These are phyloP conservation scores for Microctenopoma steveboyesi DNA, from an alignment of 2,797 vertebrate genomes.

Conservation along the genomic window DNA sequence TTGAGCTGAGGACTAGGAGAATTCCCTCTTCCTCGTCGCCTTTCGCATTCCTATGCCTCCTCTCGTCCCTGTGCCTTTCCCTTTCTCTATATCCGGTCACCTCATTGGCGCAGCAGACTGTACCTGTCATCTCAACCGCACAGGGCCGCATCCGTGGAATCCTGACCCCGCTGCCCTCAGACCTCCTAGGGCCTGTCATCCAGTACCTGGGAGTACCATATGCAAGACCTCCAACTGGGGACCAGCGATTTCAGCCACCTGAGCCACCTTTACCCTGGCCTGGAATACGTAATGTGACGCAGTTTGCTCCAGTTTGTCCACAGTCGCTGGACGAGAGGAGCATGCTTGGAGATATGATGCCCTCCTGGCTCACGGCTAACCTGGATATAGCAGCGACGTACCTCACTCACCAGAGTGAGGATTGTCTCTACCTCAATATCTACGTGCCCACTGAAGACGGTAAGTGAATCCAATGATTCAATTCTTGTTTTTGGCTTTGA, in stretches of 20 bases:
- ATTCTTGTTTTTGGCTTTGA: constrained; percentile 12
- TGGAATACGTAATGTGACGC: constrained; percentile 91
- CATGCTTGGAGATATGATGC: constrained; percentile 93
- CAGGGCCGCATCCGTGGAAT: constrained; percentile 94
- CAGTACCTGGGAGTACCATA: constrained; percentile 96
- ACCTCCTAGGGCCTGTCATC: constrained; percentile 95
- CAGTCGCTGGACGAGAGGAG: constrained; percentile 94
- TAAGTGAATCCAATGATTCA: constrained; percentile 71
- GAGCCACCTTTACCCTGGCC: constrained; percentile 93
- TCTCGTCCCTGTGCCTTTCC: constrained; percentile 58
- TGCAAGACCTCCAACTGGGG: constrained; percentile 91
- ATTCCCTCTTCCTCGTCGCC: constrained; percentile 7
- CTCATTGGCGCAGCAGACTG: constrained; percentile 68
- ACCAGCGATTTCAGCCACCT: constrained; percentile 93
- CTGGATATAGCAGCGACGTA: constrained; percentile 94
- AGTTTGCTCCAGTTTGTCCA: constrained; percentile 93
- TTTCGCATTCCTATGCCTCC: constrained; percentile 28
- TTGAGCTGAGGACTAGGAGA: constrained; percentile 53
- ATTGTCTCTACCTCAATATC: constrained; percentile 95
- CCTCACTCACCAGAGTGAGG: constrained; percentile 94
- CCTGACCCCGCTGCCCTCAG: constrained; percentile 90
- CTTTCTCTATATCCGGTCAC: constrained; percentile 43
- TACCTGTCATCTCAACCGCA: constrained; percentile 89
- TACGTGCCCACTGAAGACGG: constrained; percentile 96
- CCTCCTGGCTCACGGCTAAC: constrained; percentile 95